phyloP scores from a whole-genome alignment of 2,797 vertebrate species.

The Scyliorhinus canicula region DNA sequence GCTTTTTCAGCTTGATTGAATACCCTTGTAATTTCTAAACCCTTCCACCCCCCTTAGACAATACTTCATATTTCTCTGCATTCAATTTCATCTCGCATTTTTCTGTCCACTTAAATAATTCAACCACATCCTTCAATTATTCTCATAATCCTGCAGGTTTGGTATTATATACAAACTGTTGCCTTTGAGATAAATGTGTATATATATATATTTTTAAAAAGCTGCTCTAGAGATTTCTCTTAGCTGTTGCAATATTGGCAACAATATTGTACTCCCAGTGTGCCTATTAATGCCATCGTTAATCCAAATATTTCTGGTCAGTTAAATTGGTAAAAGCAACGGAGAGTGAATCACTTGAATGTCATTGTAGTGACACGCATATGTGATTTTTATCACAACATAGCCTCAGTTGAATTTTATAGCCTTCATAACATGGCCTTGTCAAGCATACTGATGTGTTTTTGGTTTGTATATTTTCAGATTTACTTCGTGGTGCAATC shows the following conservation, averaged over 20 bases:
- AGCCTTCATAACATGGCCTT: neutral
- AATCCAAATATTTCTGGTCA: conserved; percentile 17
- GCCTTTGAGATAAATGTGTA: too few species aligned
- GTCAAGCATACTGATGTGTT: neutral
- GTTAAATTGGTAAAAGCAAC: neutral
- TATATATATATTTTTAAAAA: neutral
- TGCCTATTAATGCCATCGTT: neutral
- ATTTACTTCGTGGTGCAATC: neutral
- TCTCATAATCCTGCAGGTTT: neutral
- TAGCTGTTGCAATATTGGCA: neutral
- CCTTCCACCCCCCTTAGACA: neutral
- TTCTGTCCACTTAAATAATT: neutral
- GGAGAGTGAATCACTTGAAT: neutral
- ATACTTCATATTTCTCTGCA: neutral
- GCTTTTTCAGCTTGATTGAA: neutral
- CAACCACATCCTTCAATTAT: too few species aligned
- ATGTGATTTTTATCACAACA: neutral
- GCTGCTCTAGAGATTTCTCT: neutral
- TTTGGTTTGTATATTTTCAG: conserved; percentile 9
- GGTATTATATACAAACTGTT: neutral
- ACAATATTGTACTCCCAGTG: neutral
- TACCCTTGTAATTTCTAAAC: neutral
- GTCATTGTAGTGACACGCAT: neutral
- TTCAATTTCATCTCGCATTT: neutral
- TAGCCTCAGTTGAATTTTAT: neutral